Percentiles rank a stretch among this genome's conserved stretches.
Evolutionary conservation across 2,797 vertebrate genomes (phyloP).

Genomic region (Gymnopithys bicolor): DNA sequence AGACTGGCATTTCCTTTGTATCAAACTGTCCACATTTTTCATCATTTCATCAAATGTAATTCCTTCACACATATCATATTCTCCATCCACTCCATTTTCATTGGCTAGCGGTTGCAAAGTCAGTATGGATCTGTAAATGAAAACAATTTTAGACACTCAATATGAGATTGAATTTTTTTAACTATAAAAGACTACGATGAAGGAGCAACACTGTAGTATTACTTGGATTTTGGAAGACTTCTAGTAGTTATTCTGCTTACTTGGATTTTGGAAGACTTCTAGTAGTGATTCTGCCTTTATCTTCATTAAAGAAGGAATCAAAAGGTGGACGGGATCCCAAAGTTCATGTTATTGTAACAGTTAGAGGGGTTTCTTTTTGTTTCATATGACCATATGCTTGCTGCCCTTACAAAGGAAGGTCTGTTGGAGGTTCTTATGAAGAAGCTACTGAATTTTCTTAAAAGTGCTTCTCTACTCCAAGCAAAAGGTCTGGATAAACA

Average conservation of each 20-base stretch:
- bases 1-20: slow-evolving; percentile 85
- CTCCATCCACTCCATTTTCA: slow-evolving; percentile 70
- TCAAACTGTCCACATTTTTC: slow-evolving; percentile 74
- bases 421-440: neutral
- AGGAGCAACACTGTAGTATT: neutral
- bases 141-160: neutral
- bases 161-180: neutral
- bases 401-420: neutral
- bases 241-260: neutral
- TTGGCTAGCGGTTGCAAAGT: slow-evolving; percentile 84
- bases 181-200: neutral
- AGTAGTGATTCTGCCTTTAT: neutral
- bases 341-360: neutral
- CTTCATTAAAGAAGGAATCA: neutral
- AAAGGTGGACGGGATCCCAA: neutral
- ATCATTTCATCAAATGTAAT: slow-evolving; percentile 89
- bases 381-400: neutral
- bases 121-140: slow-evolving; percentile 83
- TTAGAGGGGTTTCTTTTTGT: neutral
- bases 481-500: neutral
- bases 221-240: neutral
- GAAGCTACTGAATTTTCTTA: neutral
- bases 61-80: slow-evolving; percentile 83
- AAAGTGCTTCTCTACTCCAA: neutral
- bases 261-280: neutral